Evolutionary conservation across 2,888 invertebrate genomes (phyloP).

Genomic region (Patella depressa): DNA sequence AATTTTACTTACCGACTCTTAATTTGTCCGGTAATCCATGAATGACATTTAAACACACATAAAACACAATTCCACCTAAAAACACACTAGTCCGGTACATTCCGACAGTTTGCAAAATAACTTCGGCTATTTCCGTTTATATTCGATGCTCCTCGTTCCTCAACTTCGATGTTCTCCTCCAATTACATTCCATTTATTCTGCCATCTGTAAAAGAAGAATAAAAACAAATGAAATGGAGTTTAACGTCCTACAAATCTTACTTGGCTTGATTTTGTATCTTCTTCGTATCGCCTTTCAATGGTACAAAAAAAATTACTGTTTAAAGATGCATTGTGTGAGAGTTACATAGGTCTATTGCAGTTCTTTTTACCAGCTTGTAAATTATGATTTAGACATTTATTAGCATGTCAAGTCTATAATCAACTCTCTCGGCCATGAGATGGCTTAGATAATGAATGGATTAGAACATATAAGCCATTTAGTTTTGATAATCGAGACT

Average conservation of each 20-base stretch:
- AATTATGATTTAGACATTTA: too few relatives aligned
- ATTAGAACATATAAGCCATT: too few relatives aligned
- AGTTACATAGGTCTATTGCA: too few relatives aligned
- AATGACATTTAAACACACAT: background rate
- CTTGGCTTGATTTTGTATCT: too few relatives aligned
- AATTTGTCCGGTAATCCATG: slow-evolving; percentile 6
- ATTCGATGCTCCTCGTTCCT: background rate
- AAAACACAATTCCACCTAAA: background rate
- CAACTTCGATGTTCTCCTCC: background rate
- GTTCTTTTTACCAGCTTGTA: too few relatives aligned
- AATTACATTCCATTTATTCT: background rate
- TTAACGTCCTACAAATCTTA: background rate
- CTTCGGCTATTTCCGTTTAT: slow-evolving; percentile 3
- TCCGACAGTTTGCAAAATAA: background rate
- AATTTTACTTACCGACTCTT: background rate
- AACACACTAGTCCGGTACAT: background rate
- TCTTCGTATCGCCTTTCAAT: too few relatives aligned
- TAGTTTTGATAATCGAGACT: too few relatives aligned
- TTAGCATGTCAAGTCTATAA: too few relatives aligned
- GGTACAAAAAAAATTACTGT: too few relatives aligned
- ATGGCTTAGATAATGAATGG: too few relatives aligned
- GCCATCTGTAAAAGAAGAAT: background rate
- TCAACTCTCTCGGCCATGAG: too few relatives aligned
- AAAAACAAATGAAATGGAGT: background rate
- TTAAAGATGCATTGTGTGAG: too few relatives aligned